Evolutionary conservation across 2,888 invertebrate genomes (phyloP).

Genomic region (Augiades crinisus): DNA sequence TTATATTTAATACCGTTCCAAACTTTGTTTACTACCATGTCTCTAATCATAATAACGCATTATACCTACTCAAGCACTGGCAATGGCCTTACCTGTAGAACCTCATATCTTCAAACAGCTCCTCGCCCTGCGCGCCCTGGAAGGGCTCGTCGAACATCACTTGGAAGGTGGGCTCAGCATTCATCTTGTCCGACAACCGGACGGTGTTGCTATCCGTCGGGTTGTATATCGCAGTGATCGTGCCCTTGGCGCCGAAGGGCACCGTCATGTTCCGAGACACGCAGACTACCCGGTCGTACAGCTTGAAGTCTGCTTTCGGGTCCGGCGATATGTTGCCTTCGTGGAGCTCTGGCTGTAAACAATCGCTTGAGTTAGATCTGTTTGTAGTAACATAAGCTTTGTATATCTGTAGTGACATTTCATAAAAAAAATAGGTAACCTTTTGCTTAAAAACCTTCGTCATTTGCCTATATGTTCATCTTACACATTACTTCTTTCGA

Average conservation of each 20-base stretch:
- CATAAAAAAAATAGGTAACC: too few relatives aligned
- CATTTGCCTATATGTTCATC: too few relatives aligned
- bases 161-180: conserved; percentile 85
- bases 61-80: too few relatives aligned
- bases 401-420: too few relatives aligned
- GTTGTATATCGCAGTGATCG: conserved; percentile 86
- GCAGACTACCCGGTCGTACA: conserved; percentile 94
- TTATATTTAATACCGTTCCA: too few relatives aligned
- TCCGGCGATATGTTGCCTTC: conserved; percentile 85
- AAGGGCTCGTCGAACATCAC: conserved; percentile 91
- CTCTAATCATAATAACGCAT: neutral
- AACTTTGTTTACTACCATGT: neutral
- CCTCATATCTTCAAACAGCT: conserved; percentile 52
- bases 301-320: conserved; percentile 80
- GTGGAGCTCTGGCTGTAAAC: conserved; percentile 65
- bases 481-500: too few relatives aligned
- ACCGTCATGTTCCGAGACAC: conserved; percentile 88
- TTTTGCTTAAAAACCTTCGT: too few relatives aligned
- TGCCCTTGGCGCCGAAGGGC: conserved; percentile 92
- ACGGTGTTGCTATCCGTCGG: conserved; percentile 62
- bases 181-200: conserved; percentile 72
- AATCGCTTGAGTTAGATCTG: neutral
- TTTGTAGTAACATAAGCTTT: too few relatives aligned
- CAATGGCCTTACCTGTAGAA: conserved; percentile 56
- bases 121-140: conserved; percentile 79